Base-by-base conservation (phyloP, 2,888 invertebrate species). In the Dasysyrphus tricinctus region DNA sequence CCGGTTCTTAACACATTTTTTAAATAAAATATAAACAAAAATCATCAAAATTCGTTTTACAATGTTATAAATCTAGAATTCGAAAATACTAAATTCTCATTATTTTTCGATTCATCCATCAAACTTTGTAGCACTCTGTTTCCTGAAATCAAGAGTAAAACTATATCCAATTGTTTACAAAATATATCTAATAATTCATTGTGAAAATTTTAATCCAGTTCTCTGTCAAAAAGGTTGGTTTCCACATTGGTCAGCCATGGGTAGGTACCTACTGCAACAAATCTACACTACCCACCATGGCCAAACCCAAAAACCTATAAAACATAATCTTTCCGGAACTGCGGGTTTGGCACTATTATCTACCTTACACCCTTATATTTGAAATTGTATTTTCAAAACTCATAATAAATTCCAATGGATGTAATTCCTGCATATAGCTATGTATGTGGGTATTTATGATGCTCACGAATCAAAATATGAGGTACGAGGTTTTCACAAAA, bases 381-480 rank as follows among this genome's bases (percentile, higher is more conserved):
- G n/a, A 42, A 61, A 61, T 42, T 61, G 61, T 24, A 61, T 61
- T 61, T 61, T 42, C 19, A 61, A 42, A 61, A 24, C 24, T 39
- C 61, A 61, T 61, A 61, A 14, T 9, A 42, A 61, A 61, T 61
- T 42, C 39, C 19, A 42, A 8, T 8, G 19, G 14, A 56, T 32
- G 56, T 32, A 32, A 32, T 6, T 3, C 24, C 24, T 32, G 1
- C 7, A 54, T 12, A 8, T 54, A 54, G 0, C 3, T 19, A n/a
- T 44, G n/a, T 19, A 44, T 44, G 42, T 4, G 11, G 14, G 9
- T 8, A 9, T 12, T 12, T 32, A 7, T 7, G 5, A 3, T 32
- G 29, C 29, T 29, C 24, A 9, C 57, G 16, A 37, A 57, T 39
- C 59, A 61, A 42, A 39, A 61, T 42, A 24, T 42, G 42, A 14